A percentile compares a stretch with the other conserved stretches of the same genome.
These are phyloP conservation scores for Zoanthus solanderi DNA, from an alignment of 92 coral and sea anemone species.

Conservation along the genomic window DNA sequence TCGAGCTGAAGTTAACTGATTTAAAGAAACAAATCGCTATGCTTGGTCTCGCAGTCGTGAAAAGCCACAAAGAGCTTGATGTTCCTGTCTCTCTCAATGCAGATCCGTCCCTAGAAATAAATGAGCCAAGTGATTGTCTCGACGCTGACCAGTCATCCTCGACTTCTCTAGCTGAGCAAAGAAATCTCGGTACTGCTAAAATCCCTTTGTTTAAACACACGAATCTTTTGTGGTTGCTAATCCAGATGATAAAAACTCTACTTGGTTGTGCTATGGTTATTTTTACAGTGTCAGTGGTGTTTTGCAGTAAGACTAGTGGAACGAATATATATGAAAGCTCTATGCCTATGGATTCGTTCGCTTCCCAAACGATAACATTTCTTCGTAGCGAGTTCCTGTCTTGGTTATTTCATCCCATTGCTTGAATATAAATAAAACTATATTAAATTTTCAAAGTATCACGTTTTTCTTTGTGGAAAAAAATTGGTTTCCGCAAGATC, in stretches of 20 bases:
- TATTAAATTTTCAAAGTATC: neutral
- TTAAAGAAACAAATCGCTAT: slow-evolving; percentile 21
- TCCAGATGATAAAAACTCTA: neutral
- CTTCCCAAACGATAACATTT: neutral
- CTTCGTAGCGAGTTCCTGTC: neutral
- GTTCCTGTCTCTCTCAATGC: neutral
- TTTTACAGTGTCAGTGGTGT: neutral
- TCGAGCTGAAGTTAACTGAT: slow-evolving; percentile 11
- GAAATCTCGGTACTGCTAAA: neutral
- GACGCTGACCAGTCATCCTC: neutral
- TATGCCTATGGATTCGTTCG: neutral
- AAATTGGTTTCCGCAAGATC: neutral
- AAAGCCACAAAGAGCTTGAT: neutral
- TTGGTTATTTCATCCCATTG: slow-evolving; percentile 11
- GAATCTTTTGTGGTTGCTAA: neutral
- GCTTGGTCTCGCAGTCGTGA: slow-evolving; percentile 6
- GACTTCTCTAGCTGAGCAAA: neutral
- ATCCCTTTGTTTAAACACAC: neutral
- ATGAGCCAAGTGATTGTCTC: neutral
- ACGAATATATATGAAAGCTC: neutral
- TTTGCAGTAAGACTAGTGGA: neutral
- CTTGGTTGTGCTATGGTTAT: slow-evolving; percentile 20
- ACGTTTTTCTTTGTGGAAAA: neutral
- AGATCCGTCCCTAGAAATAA: neutral
- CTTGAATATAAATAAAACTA: neutral